Conservation (phyloP, 2,113 vertebrate species). For the Aphyosemion australe region DNA sequence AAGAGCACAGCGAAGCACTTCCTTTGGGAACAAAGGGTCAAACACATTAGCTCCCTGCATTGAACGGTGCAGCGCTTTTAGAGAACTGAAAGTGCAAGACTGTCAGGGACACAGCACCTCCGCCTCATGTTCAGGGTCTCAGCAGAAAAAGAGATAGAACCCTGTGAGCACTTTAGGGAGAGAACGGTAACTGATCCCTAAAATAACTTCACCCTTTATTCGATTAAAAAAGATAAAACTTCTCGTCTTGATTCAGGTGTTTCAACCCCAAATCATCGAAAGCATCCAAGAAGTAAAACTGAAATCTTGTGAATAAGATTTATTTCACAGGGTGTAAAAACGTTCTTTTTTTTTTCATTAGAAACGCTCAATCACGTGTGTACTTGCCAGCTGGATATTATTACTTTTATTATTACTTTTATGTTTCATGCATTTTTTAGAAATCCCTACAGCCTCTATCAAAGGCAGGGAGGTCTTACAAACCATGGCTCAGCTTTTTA, state of each 20-base stretch:
- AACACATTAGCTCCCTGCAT: slow-evolving; percentile 67
- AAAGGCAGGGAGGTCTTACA: slow-evolving; percentile 54
- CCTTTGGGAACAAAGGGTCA: slow-evolving; percentile 70
- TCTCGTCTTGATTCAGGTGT: neutral
- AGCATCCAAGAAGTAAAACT: neutral
- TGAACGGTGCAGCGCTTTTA: slow-evolving; percentile 46
- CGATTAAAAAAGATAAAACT: slow-evolving; percentile 11
- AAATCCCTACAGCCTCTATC: slow-evolving; percentile 67
- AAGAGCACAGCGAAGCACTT: slow-evolving; percentile 43
- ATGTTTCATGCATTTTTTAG: slow-evolving; percentile 77
- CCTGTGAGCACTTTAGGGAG: neutral
- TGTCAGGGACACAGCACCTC: slow-evolving; percentile 44
- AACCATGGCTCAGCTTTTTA: slow-evolving; percentile 59
- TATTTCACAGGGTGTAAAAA: slow-evolving; percentile 19
- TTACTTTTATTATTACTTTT: slow-evolving; percentile 77
- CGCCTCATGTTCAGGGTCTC: slow-evolving; percentile 17
- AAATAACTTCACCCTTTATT: slow-evolving; percentile 21
- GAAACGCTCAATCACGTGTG: slow-evolving; percentile 40
- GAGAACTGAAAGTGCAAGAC: slow-evolving; percentile 34
- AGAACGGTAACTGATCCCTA: slow-evolving; percentile 17
- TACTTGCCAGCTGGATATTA: slow-evolving; percentile 58
- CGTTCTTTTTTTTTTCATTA: slow-evolving; percentile 58
- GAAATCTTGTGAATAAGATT: slow-evolving; percentile 15
- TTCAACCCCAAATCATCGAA: neutral
- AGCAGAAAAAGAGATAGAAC: slow-evolving; percentile 23